phyloP scores from a whole-genome alignment of 2,113 vertebrate species.

The Ifrita kowaldi region DNA sequence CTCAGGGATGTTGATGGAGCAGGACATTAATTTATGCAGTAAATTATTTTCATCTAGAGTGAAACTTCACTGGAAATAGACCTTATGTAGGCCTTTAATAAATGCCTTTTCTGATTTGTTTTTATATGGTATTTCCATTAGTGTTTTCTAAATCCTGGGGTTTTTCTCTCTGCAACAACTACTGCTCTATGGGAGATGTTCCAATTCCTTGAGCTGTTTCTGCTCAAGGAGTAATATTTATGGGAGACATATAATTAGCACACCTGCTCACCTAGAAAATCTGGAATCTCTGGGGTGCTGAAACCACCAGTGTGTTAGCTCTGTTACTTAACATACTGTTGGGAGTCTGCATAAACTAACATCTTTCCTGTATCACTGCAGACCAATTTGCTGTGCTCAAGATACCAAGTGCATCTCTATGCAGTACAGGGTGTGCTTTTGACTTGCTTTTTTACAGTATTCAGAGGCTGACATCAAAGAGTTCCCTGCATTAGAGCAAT shows the following conservation, averaged over 20 bases:
- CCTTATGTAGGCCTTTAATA: neutral
- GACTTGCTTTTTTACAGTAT: neutral
- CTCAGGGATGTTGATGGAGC: neutral
- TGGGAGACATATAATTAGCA: conserved; percentile 4
- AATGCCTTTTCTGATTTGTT: neutral
- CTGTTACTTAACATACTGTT: neutral
- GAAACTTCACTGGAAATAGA: neutral
- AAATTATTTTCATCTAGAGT: neutral
- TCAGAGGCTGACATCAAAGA: neutral
- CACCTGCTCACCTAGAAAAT: conserved; percentile 42
- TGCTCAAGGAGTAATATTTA: neutral
- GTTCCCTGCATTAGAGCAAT: conserved; percentile 9
- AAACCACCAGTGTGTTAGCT: neutral
- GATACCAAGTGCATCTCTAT: neutral
- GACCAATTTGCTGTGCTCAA: neutral
- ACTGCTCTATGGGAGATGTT: neutral
- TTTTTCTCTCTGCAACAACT: neutral
- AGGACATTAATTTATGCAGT: neutral
- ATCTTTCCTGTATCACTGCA: neutral
- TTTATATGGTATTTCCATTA: neutral
- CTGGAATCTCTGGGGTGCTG: conserved; percentile 12
- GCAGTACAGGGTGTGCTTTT: neutral
- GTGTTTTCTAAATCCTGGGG: neutral
- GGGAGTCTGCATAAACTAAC: neutral
- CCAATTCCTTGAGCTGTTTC: conserved; percentile 17